Base-by-base conservation (phyloP, 2,113 vertebrate species). In the Polyodon spathula region DNA sequence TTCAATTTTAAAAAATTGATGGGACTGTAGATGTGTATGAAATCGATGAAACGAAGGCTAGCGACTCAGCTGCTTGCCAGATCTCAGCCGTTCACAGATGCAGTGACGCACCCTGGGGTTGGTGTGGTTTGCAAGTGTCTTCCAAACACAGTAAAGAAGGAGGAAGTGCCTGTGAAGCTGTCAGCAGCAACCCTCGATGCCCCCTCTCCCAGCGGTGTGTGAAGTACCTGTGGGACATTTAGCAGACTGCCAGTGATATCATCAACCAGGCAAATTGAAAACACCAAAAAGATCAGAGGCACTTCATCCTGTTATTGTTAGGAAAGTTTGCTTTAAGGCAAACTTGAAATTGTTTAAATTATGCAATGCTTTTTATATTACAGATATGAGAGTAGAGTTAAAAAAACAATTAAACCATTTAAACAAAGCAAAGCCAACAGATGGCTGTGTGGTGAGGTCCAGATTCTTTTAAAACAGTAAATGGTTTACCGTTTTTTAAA, bases 351-450 rank as follows among this genome's bases (percentile, higher is more conserved):
- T 14, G 5, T 50, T 11, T 1, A 1, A 50, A 11, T 14, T 14
- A 50, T 11, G n/a, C 4, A n/a, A 10, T 11, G 46, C n/a, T 10
- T n/a, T 79, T 78, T 78, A 75, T 78, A 83, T 82, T 74, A 71
- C 77, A 54, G 61, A 63, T 68, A 78, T 80, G 71, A 68, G 77
- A 78, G 78, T 83, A 74, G 67, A 81, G 80, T n/a, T n/a, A 78
- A 74, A 52, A 69, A 76, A 72, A 78, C 68, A 67, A 73, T 73
- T 74, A 64, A 71, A n/a, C n/a, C n/a, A n/a, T n/a, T 59, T 39
- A 38, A 54, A 5, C n/a, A n/a, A n/a, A n/a, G n/a, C n/a, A n/a
- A n/a, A n/a, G n/a, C n/a, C n/a, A n/a, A n/a, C n/a, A n/a, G n/a
- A n/a, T n/a, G n/a, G n/a, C n/a, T n/a, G n/a, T n/a, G n/a, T n/a